Base-by-base conservation (phyloP, 2,888 invertebrate species). In the Drosophila silvestris region DNA sequence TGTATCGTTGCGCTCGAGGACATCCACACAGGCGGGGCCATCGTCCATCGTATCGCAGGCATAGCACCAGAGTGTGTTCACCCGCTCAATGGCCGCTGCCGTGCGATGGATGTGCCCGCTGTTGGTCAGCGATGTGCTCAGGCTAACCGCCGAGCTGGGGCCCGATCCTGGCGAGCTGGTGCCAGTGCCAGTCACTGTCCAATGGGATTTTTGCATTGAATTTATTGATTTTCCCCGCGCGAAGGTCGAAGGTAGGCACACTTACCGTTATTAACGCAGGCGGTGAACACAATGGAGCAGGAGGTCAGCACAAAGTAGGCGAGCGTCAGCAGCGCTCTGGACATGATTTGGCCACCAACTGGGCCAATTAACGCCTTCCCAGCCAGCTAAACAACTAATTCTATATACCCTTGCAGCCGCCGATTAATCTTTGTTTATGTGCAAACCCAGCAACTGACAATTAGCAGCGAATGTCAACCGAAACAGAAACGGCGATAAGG, bases 11-110 rank as follows among this genome's bases (percentile, higher is more conserved):
- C 82, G 83, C 66, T 95, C 95, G 0, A 94, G 93, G 19, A 97
- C 93, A 89, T 96, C 95, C 6, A 96, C 95, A 85, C 97, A 97
- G 58, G 94, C 94, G 74, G 77, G 79, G 9, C 96, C 96, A 47
- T 96, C 95, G 9, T 95, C 95, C 94, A 97, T 96, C 0, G 97
- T 96, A 83, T 96, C 95, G 92, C 97, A 97, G 81, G 95, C 95
- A 93, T 96, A 97, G 93, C 97, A 97, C 95, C 96, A 96, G 63
- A 97, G 94, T 92, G 97, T 96, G 93, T 97, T 97, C 83, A 93
- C 86, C 78, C 96, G 96, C 91, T 97, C 95, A 35, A 96, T 95
- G 32, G 97, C 97, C 47, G 96, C 97, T 77, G 96, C 96, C 0
- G 97, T 97, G 85, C 96, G 96, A 93, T 97, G 97, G 65, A 95